Conservation (phyloP, 1,140 invertebrate species). For the Heliconius nattereri region DNA sequence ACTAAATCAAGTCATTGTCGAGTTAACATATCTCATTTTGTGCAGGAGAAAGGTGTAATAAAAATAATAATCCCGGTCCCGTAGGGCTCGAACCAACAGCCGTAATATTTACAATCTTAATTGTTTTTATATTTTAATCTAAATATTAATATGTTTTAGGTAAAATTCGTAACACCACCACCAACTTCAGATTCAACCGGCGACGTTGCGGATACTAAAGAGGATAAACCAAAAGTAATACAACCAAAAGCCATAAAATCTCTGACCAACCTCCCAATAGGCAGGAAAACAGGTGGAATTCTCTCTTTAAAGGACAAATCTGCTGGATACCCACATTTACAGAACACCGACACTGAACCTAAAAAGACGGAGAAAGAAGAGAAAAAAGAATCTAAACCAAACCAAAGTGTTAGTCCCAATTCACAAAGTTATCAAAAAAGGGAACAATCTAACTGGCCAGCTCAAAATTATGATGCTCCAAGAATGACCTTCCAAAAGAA, state of each 20-base stretch:
- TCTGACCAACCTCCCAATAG: slow-evolving; percentile 66
- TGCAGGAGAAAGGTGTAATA: too few relatives aligned
- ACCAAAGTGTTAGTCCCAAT: slow-evolving; percentile 45
- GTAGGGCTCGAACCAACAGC: too few relatives aligned
- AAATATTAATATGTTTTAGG: slow-evolving; percentile 55
- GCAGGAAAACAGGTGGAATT: slow-evolving; percentile 77
- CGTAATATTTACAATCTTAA: too few relatives aligned
- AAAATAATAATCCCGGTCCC: too few relatives aligned
- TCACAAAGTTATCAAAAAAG: slow-evolving; percentile 57
- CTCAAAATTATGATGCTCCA: slow-evolving; percentile 45
- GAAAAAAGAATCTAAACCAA: slow-evolving; percentile 58
- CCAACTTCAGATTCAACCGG: slow-evolving; percentile 76
- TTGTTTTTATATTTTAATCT: too few relatives aligned
- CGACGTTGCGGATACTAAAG: slow-evolving; percentile 49
- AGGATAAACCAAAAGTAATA: slow-evolving; percentile 71
- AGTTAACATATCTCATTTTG: too few relatives aligned
- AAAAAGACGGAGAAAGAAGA: slow-evolving; percentile 67
- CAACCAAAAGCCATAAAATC: slow-evolving; percentile 77
- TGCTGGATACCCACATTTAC: slow-evolving; percentile 77
- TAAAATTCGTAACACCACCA: slow-evolving; percentile 82
- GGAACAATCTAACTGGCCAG: slow-evolving; percentile 50
- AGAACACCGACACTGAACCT: slow-evolving; percentile 68
- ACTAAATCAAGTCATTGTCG: too few relatives aligned
- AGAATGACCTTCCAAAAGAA: slow-evolving; percentile 64
- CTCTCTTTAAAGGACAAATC: slow-evolving; percentile 79